A percentile compares a stretch with the other conserved stretches of the same genome.
Evolutionary conservation across 2,113 vertebrate species (phyloP).

Genomic region (Hepsetus odoe): DNA sequence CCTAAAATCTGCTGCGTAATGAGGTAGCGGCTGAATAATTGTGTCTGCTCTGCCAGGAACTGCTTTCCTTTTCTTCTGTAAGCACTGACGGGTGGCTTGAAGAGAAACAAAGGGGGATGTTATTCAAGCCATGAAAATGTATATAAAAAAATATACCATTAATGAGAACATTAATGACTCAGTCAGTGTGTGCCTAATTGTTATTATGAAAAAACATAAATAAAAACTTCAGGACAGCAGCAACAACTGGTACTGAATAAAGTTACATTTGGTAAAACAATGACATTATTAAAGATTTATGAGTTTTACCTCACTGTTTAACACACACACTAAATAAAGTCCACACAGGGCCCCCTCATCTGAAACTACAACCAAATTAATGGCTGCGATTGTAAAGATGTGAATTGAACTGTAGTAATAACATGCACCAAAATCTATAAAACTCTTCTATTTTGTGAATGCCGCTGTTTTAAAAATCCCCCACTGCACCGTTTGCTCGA

Average conservation of each 20-base stretch:
- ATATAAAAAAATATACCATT: conserved; percentile 36
- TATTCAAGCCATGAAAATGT: conserved; percentile 37
- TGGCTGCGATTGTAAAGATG: too few relatives aligned
- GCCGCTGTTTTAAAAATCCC: too few relatives aligned
- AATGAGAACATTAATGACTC: conserved; percentile 47
- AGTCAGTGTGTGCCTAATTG: conserved; percentile 39
- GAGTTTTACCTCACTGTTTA: background rate
- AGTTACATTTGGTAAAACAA: background rate
- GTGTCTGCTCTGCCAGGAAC: conserved; percentile 5
- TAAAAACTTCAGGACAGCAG: background rate
- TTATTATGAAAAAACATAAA: background rate
- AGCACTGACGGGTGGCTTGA: conserved; percentile 39
- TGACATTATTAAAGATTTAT: background rate
- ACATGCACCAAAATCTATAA: too few relatives aligned
- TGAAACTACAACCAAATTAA: too few relatives aligned
- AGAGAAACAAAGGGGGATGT: background rate
- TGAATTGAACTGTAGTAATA: too few relatives aligned
- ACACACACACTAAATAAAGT: background rate
- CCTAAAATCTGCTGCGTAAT: conserved; percentile 47
- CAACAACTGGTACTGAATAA: conserved; percentile 45
- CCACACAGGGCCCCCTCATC: too few relatives aligned
- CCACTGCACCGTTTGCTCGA: too few relatives aligned
- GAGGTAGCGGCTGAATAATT: conserved; percentile 45
- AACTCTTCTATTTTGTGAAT: too few relatives aligned
- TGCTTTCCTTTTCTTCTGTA: conserved; percentile 27